Evolutionary conservation across 2,113 vertebrate species (phyloP), one percentile per base, ranked within the genome.

Genomic region (Poeciliopsis retropinna): DNA sequence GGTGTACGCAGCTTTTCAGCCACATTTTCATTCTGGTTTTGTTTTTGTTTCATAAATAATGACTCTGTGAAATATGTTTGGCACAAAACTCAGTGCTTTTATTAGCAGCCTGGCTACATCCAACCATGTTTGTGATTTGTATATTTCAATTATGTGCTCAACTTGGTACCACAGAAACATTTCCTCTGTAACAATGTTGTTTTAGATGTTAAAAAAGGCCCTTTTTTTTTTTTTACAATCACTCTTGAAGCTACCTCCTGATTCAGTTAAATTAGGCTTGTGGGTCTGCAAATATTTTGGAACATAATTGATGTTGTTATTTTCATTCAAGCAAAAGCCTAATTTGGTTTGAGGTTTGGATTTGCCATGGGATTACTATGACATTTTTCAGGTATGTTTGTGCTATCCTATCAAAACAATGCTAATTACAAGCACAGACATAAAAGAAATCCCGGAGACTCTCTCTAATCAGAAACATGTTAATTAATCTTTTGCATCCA

Each of bases 311-410:
- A 31, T 65, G 62, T 67, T 65, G 62, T 67, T 66, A 70, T 70
- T 60, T 74, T 70, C 63, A 64, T 37, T 68, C 60, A 62, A 12
- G 22, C 31, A 11, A 47, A 39, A 3, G 65, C 66, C 0, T 64
- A 47, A n/a, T 75, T 65, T 30, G 22, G 5, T 30, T 60, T 72
- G 14, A 51, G 22, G 32, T 77, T 30, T 7, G 34, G 22, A 29
- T 41, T 22, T 30, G 1, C 72, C 14, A 13, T 44, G 12, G 64
- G 37, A 75, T 10, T 15, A 34, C 30, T 54, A 79, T 64, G 67
- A 79, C 77, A 92, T 93, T 91, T 88, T 93, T 47, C 60, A 70
- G 77, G 68, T 71, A 76, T 31, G 68, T 91, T 30, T 66, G 41
- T 9, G 64, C 65, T 29, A 54, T 78, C 85, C 70, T 79, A 22